Evolutionary conservation across 2,113 vertebrate species (phyloP), one percentile per base, ranked within the genome.

Genomic region (Etheostoma spectabile): DNA sequence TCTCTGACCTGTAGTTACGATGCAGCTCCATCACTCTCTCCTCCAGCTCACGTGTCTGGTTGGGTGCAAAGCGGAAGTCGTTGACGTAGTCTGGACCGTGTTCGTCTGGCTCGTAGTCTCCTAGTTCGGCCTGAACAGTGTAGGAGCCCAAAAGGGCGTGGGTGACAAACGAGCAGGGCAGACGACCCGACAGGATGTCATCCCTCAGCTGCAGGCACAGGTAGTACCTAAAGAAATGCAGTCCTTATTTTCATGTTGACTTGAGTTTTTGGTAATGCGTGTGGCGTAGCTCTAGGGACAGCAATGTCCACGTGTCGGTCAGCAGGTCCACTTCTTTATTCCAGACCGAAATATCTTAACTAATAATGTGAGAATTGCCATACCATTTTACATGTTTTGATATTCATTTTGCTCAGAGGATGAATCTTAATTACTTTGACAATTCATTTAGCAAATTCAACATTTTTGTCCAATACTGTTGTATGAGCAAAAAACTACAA

Each of bases 11-110:
- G 93, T 99, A 99, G 14, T 97, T 98, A 77, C 94, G 98, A 90
- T 99, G 98, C 76, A 99, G 93, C 88, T 99, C 98, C 96, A 99
- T 97, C 92, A 99, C 98, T 87, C 98, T 95, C 91, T 99, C 98
- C 89, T 99, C 98, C 82, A 99, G 95, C 91, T 99, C 98, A 2
- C 96, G 96, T 0, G 98, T 99, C 94, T 99, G 98, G 92, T 97
- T 99, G 24, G 98, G 98, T 27, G 98, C 97, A 0, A 99, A 99
- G 90, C 95, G 97, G 87, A 99, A 97, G 86, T 99, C 97, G 0
- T 92, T 96, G 81, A 99, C 96, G 0, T 99, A 99, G 92, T 99
- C 98, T 5, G 96, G 95, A 52, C 97, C 93, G 0, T 99, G 96
- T 48, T 99, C 98, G 68, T 99, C 98, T 0, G 95, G 91, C 33